Conservation (phyloP, 2,797 vertebrate species). For the Catamblyrhynchus diadema region DNA sequence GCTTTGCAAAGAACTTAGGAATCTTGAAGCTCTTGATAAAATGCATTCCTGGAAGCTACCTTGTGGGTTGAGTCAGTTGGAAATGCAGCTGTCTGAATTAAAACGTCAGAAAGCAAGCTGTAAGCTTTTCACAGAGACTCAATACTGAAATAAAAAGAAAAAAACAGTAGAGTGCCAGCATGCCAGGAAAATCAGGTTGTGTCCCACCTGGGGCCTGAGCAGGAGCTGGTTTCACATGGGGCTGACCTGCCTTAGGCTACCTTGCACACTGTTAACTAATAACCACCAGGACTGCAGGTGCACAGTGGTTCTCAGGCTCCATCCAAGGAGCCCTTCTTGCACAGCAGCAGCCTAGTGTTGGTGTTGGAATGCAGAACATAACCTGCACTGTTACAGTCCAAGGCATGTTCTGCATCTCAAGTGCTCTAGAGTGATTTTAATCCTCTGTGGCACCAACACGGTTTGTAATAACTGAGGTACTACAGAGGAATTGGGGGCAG, state of each 20-base stretch:
- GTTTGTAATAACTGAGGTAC: background rate
- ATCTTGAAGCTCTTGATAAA: background rate
- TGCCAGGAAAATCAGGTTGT: background rate
- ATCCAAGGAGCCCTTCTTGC: rapidly evolving
- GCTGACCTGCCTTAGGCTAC: background rate
- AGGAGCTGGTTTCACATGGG: background rate
- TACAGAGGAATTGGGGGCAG: background rate
- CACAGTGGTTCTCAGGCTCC: background rate
- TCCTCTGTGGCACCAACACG: background rate
- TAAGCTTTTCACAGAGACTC: background rate
- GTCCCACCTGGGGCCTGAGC: rapidly evolving
- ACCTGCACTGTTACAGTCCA: background rate
- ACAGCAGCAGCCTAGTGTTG: background rate
- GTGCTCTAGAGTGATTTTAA: background rate
- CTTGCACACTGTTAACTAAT: rapidly evolving
- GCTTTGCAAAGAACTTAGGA: background rate
- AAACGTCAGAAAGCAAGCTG: rapidly evolving
- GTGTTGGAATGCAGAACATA: background rate
- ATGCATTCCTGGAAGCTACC: background rate
- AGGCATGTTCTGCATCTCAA: background rate
- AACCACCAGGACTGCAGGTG: rapidly evolving
- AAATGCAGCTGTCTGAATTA: background rate
- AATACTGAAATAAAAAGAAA: background rate
- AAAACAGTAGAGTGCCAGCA: rapidly evolving
- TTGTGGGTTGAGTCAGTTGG: background rate